Conservation (phyloP, 2,797 vertebrate species). For the Enteromius unitaeniatus region DNA sequence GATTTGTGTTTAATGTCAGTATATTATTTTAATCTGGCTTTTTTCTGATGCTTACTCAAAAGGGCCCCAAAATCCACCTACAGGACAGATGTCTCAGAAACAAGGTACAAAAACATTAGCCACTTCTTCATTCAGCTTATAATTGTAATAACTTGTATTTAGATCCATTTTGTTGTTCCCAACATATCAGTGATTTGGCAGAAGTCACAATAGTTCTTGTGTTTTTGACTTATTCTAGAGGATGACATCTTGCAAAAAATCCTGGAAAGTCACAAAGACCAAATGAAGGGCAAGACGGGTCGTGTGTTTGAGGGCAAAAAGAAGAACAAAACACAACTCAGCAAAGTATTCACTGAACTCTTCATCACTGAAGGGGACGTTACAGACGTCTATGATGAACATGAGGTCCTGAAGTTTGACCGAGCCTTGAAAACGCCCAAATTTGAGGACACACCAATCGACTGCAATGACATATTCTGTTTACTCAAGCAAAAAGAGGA, state of each 20-base stretch:
- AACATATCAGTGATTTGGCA: not conserved
- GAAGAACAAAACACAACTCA: constrained; percentile 9
- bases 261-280: not conserved
- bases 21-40: not conserved
- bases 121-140: too few relatives aligned
- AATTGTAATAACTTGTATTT: not conserved
- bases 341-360: constrained; percentile 44
- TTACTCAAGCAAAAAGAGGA: not conserved
- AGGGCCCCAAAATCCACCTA: not conserved
- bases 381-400: constrained; percentile 32
- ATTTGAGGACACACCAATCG: constrained; percentile 31
- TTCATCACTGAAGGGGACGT: constrained; percentile 53
- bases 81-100: not conserved
- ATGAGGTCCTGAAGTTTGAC: constrained; percentile 46
- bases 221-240: not conserved
- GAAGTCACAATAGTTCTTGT: not conserved
- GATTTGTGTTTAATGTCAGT: not conserved
- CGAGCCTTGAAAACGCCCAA: not conserved
- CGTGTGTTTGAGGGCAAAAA: constrained; percentile 24
- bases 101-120: not conserved
- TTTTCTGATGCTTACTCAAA: not conserved
- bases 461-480: constrained; percentile 44
- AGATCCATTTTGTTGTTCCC: not conserved
- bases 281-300: not conserved
- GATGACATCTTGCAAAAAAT: not conserved